Evolutionary conservation across 2,888 invertebrate genomes (phyloP), one percentile per base, ranked within the genome.

Genomic region (Tenodera sinensis): DNA sequence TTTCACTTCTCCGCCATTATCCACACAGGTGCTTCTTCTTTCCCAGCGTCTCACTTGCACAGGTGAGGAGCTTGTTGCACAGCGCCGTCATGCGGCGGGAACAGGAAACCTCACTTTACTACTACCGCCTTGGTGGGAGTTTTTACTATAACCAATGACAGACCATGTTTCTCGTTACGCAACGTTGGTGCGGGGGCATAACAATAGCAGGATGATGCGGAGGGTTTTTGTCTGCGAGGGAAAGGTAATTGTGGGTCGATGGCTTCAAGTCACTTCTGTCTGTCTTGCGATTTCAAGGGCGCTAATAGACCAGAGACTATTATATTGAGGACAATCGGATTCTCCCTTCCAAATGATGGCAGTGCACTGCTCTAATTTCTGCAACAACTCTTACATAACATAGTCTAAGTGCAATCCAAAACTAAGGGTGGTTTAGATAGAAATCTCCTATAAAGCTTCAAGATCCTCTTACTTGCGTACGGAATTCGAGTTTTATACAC

Each of bases 81-180:
- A 87, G 89, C 86, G 89, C 89, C 28, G 30, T 30, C 28, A n/a
- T 25, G 54, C 83, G 86, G 89, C 83, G 42, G 34, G 83, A 87
- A n/a, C 42, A 82, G 42, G 83, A 83, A 87, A 87, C 87, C 83
- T 27, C 34, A 34, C 42, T 30, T 87, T 87, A 87, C 87, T 87
- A 87, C 83, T 71, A 71, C 54, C 54, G 20, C 54, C 25, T 8
- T 71, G 54, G 54, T 71, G 54, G 54, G 82, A 87, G 81, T 87
- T 87, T 20, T 71, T 87, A 87, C 87, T 87, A 87, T 83, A 83
- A 81, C 87, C 87, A 87, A 87, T 87, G 34, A 83, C 87, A 87
- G 83, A 71, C 54, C 20, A 7, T 87, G 83, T 27, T 87, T 27
- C 83, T 71, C 54, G 54, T 71, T 87, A 87, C 83, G 87, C 87